A percentile compares a stretch with the other conserved stretches of the same genome.
Conservation (phyloP, 2,888 invertebrate species). For the Temnothorax rugatulus region DNA sequence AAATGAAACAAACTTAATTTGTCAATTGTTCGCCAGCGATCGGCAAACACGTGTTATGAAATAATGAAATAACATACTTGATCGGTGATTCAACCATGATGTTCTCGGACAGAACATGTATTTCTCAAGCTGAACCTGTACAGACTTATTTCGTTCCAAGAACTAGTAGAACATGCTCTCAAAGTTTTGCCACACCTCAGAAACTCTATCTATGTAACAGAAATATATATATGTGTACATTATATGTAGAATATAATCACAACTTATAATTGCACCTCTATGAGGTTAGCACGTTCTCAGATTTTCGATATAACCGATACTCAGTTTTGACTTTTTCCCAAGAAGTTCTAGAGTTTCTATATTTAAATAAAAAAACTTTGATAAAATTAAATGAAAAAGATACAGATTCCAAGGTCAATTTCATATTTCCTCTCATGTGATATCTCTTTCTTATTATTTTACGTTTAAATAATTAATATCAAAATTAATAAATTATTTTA, state of each 20-base stretch:
- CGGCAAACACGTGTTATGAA: neutral
- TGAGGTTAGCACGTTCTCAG: neutral
- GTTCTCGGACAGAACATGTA: neutral
- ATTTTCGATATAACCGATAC: neutral
- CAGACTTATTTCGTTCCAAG: conserved; percentile 20
- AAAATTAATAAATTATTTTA: conserved; percentile 1
- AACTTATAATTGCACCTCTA: conserved; percentile 42
- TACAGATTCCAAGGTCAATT: neutral
- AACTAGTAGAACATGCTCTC: conserved; percentile 1
- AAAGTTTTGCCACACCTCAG: conserved; percentile 26
- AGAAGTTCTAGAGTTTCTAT: neutral
- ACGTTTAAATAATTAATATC: neutral
- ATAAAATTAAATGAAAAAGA: neutral
- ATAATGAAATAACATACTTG: conserved; percentile 7
- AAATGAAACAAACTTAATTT: neutral
- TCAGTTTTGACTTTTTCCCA: neutral
- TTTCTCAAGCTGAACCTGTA: conserved; percentile 20
- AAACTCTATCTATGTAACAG: neutral
- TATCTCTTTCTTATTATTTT: neutral
- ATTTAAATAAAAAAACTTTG: neutral
- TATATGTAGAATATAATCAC: conserved; percentile 2
- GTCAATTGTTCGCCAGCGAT: neutral
- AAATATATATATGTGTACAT: conserved; percentile 7
- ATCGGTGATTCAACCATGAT: neutral
- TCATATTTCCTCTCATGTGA: neutral